A percentile compares a stretch with the other conserved stretches of the same genome.
Conservation (phyloP, 2,888 invertebrate species). For the Nomada ruficornis region DNA sequence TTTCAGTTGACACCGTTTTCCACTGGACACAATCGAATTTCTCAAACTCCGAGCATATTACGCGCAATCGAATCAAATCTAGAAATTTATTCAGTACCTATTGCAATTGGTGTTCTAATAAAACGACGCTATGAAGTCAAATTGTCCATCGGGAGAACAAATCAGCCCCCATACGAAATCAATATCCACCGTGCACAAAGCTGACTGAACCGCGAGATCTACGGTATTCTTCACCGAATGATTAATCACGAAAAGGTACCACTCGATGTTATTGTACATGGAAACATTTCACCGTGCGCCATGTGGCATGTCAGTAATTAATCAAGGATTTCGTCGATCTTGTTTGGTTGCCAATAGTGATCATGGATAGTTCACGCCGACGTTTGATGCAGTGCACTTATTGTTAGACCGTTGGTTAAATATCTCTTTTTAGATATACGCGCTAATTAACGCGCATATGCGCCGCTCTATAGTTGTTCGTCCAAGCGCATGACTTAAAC, state of each 20-base stretch:
- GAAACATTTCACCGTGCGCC: not conserved
- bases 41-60: not conserved
- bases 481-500: constrained; percentile 28
- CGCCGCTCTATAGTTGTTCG: not conserved
- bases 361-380: constrained; percentile 11
- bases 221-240: no score
- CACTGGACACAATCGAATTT: not conserved
- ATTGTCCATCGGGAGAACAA: not conserved
- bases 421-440: not conserved
- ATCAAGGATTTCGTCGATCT: constrained; percentile 29
- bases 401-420: no score
- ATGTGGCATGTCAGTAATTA: constrained; percentile 5
- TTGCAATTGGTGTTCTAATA: not conserved
- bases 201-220: no score
- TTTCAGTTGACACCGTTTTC: not conserved
- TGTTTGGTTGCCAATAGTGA: constrained; percentile 8
- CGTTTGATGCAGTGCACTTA: not conserved
- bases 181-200: not conserved
- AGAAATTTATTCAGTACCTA: not conserved
- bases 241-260: not conserved
- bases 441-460: not conserved
- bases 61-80: not conserved
- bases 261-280: not conserved
- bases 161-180: not conserved
- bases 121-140: no score